Percentiles rank a stretch among this genome's conserved stretches.
Conservation (phyloP, 2,113 vertebrate species). For the Vidua chalybeata region DNA sequence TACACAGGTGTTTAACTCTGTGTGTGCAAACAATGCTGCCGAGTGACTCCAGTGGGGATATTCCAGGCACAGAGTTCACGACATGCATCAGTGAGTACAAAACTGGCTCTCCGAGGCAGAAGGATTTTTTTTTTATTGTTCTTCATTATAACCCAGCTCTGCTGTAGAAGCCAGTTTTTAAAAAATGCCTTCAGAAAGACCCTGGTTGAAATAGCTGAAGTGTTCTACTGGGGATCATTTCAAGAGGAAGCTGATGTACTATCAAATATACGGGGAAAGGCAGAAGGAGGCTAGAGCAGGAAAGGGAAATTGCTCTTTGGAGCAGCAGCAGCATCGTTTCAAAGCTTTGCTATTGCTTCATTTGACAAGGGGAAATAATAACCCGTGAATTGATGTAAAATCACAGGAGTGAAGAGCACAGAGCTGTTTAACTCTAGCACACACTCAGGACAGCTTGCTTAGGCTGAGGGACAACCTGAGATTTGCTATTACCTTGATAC, state of each 20-base stretch:
- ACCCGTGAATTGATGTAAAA: background rate
- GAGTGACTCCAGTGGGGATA: background rate
- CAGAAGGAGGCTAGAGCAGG: background rate
- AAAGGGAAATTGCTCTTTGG: constrained; percentile 33
- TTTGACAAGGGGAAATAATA: constrained; percentile 45
- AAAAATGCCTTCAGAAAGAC: constrained; percentile 18
- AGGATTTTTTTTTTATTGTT: background rate
- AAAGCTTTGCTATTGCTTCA: constrained; percentile 29
- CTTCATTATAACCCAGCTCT: constrained; percentile 41
- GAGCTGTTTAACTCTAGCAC: background rate
- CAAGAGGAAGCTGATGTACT: constrained; percentile 41
- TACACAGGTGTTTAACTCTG: background rate
- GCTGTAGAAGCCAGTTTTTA: background rate
- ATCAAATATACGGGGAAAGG: constrained; percentile 4
- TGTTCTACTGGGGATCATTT: constrained; percentile 36
- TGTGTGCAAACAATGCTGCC: background rate
- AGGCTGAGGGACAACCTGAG: background rate
- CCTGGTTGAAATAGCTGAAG: background rate
- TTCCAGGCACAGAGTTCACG: background rate
- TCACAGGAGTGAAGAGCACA: background rate
- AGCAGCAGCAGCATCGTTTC: background rate
- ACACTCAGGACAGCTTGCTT: background rate
- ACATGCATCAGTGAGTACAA: background rate
- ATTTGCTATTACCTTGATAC: background rate
- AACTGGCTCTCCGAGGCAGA: background rate